phyloP scores from a whole-genome alignment of 1,140 invertebrate species.

The Cotesia vestalis region DNA sequence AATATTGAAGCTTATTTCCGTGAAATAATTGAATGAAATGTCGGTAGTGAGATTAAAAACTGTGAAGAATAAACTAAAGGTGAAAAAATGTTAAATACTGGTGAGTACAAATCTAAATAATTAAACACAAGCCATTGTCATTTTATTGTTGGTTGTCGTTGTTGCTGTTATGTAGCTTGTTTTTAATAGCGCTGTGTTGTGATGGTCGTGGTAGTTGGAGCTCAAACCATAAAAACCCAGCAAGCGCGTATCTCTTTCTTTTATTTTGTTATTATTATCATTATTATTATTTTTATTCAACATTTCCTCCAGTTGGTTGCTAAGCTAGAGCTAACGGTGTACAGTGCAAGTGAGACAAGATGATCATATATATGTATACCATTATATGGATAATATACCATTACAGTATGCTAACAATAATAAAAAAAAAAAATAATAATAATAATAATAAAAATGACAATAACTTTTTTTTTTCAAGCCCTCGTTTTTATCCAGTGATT shows the following conservation, averaged over 20 bases:
- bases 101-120: too few relatives aligned
- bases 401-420: constrained; percentile 26
- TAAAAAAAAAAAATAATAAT: constrained; percentile 21
- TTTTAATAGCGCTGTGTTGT: too few relatives aligned
- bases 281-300: constrained; percentile 21
- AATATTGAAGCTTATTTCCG: too few relatives aligned
- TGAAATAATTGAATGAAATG: too few relatives aligned
- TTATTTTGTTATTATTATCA: too few relatives aligned
- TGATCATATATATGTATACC: constrained; percentile 2
- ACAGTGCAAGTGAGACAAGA: constrained; percentile 32
- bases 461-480: background rate
- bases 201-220: too few relatives aligned
- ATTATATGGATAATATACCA: background rate
- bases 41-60: too few relatives aligned
- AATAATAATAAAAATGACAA: constrained; percentile 31
- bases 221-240: constrained; percentile 8
- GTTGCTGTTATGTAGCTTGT: too few relatives aligned
- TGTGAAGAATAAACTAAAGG: too few relatives aligned
- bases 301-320: constrained; percentile 44
- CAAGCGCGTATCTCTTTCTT: constrained; percentile 13
- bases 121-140: too few relatives aligned
- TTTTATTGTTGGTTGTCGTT: too few relatives aligned
- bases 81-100: too few relatives aligned
- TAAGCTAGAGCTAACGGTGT: constrained; percentile 57
- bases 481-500: background rate